Evolutionary conservation across 2,797 vertebrate genomes (phyloP), one percentile per base, ranked within the genome.

Genomic region (Vireo griseus): DNA sequence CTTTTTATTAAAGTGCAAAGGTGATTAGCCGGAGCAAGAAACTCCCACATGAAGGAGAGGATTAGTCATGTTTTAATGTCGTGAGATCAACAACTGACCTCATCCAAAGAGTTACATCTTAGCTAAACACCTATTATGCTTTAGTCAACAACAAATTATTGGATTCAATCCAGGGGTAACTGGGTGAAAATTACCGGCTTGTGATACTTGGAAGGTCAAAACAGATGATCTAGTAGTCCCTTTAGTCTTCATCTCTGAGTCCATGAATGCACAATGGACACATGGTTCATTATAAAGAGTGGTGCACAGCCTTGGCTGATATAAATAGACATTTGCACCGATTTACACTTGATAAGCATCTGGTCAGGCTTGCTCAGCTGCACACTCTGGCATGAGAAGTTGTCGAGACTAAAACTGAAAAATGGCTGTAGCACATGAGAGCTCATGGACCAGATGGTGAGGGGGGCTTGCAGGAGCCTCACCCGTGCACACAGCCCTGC

Each of bases 361-460:
- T 96, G 89, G 91, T 82, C 85, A 92, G 92, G 62, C 82, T 92
- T 95, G 87, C 89, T 96, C 91, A 95, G 79, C 85, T 94, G 85
- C 74, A 88, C 76, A n/a, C 44, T 62, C 82, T 94, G 82, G 69
- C 79, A 84, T 40, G 76, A 7, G 3, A 88, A 51, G 31, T 57
- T 78, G 85, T 93, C 79, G 63, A 67, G 62, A 78, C 69, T 91
- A 94, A 88, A 94, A 59, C 66, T 88, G 85, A 96, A 76, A 94
- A 95, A 94, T 75, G 79, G 76, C 48, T 73, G 37, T 88, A 92
- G 62, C 58, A 50, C 66, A 74, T 35, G 57, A 86, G 65, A 94
- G 68, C 72, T 67, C 11, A 9, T 45, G 54, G 78, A 61, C 72
- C 94, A 95, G 92, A 90, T 81, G 87, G 94, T 69, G 55, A 84